Conservation (phyloP, 1,140 invertebrate genomes). For the Drosophila ironensis region DNA sequence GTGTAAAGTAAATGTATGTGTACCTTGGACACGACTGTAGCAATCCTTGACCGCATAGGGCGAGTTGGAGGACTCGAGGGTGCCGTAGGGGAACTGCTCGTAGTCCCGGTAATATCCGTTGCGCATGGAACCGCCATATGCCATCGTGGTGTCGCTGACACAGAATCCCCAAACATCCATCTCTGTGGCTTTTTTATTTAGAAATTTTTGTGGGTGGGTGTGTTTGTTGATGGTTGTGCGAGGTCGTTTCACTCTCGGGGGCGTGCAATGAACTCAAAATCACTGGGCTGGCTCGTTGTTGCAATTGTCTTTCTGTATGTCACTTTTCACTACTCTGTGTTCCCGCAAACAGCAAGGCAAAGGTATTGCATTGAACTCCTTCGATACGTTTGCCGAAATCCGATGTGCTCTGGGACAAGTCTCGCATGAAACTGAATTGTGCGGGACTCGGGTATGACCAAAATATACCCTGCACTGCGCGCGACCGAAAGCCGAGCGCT, state of each 20-base stretch:
- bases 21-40: constrained; percentile 81
- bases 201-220: constrained; percentile 27
- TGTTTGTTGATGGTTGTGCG: constrained; percentile 51
- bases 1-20: no score
- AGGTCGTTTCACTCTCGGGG: constrained; percentile 69
- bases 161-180: constrained; percentile 81
- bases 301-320: no score
- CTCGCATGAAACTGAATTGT: constrained; percentile 57
- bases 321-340: no score
- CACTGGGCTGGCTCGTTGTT: constrained; percentile 23
- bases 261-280: constrained; percentile 69
- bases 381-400: constrained; percentile 19
- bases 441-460: no score
- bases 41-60: constrained; percentile 70
- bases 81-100: constrained; percentile 82
- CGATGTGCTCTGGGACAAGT: constrained; percentile 50
- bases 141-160: constrained; percentile 76
- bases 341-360: no score
- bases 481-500: constrained; percentile 61
- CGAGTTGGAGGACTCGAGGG: constrained; percentile 55
- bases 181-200: constrained; percentile 7
- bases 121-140: constrained; percentile 83
- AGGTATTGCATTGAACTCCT: constrained; percentile 43
- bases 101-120: constrained; percentile 83
- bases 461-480: no score